Base-by-base conservation (phyloP, 2,888 invertebrate genomes). In the Lacanobia oleracea region DNA sequence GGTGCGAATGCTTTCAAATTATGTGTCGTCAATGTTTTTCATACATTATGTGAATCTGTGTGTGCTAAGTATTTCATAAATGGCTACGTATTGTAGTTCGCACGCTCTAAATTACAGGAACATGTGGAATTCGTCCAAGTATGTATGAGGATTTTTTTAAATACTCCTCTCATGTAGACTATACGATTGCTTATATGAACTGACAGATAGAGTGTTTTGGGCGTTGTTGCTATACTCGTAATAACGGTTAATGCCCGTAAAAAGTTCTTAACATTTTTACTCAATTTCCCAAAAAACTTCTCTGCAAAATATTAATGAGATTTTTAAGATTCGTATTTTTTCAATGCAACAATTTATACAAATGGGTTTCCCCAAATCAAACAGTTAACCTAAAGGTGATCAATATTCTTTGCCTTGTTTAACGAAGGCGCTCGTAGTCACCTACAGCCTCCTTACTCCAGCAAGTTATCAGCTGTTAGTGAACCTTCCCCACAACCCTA, bases 11-110 rank as follows among this genome's bases (percentile, higher is more conserved):
- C 33, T 33, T 33, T 33, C 33, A 33, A 33, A 33, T 33, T 6
- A 33, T 6, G 5, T 33, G 33, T 33, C 6, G 4, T 33, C 33
- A 33, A 33, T 33, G 33, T 33, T 33, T 33, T 33, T 33, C 4
- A 33, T 33, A 33, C 33, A 6, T 33, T 33, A 33, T 33, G 33
- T 33, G 33, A 5, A 33, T 33, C 33, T 33, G 33, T 33, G 33
- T 33, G 33, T 33, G 6, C 33, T 6, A 33, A 33, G 33, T 63
- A 66, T 50, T 53, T 78, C 66, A 77, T 79, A 60, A 72, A 77
- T 73, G 54, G 64, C 59, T 67, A 33, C 33, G 3, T 33, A 60
- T 77, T 78, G 77, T 63, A 27, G 27, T 23, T 48, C 50, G 54
- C 62, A 8, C 40, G 71, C 50, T 60, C 60, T 50, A 48, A 66